Evolutionary conservation across 2,888 invertebrate genomes (phyloP).

Genomic region (Aspidiotus destructor): DNA sequence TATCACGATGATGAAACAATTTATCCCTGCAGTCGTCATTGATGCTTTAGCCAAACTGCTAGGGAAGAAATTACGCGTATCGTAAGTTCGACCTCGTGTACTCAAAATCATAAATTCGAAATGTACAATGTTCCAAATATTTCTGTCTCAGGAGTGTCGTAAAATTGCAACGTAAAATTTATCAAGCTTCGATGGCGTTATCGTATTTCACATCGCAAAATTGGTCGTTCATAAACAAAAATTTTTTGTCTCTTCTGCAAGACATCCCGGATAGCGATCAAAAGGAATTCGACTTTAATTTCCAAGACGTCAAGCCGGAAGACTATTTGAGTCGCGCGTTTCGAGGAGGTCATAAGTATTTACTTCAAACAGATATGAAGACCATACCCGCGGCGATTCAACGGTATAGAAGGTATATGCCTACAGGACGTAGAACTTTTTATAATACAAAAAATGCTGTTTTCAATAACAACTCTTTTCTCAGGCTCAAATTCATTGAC

Average conservation of each 20-base stretch:
- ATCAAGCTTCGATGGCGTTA: constrained; percentile 60
- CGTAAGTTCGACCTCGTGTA: not conserved
- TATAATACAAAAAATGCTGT: not conserved
- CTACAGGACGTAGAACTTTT: not conserved
- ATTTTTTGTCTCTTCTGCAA: constrained; percentile 49
- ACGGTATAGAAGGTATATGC: constrained; percentile 47
- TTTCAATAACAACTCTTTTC: not conserved
- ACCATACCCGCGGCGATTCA: constrained; percentile 48
- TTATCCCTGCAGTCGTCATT: constrained; percentile 66
- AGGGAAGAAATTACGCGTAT: constrained; percentile 52
- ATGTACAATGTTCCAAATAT: not conserved
- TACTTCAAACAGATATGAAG: constrained; percentile 57
- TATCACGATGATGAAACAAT: constrained; percentile 60
- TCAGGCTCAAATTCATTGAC: constrained; percentile 8
- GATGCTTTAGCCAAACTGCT: constrained; percentile 56
- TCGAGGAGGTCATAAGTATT: constrained; percentile 53
- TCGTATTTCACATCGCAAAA: constrained; percentile 63
- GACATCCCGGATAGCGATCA: constrained; percentile 46
- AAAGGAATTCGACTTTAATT: constrained; percentile 52
- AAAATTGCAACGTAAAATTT: constrained; percentile 70
- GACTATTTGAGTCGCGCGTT: constrained; percentile 44
- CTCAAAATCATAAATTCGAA: not conserved
- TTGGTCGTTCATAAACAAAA: constrained; percentile 65
- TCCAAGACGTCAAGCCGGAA: constrained; percentile 46
- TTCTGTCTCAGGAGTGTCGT: constrained; percentile 52